Conservation (phyloP, 1,140 invertebrate species). For the Oreohelix idahoensis region DNA sequence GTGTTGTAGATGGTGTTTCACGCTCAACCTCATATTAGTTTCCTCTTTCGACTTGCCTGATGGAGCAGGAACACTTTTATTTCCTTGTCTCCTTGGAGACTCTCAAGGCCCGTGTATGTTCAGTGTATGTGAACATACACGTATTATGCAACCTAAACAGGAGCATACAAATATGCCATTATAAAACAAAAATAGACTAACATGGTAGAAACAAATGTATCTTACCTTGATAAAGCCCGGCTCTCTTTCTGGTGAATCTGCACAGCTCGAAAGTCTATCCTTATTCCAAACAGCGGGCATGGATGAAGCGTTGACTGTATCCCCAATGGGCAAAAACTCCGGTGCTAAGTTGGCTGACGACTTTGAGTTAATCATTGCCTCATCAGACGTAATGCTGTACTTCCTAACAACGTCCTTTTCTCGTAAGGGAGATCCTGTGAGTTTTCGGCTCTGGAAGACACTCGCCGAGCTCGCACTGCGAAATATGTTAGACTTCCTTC, state of each 20-base stretch:
- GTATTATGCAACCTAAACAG: no score
- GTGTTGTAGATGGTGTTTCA: no score
- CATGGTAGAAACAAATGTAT: no score
- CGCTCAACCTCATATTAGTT: no score
- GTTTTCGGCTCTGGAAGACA: constrained; percentile 56
- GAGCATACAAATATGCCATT: no score
- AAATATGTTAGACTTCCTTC: constrained; percentile 54
- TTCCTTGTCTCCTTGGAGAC: no score
- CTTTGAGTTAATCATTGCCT: constrained; percentile 46
- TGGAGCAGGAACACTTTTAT: no score
- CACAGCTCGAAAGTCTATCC: constrained; percentile 48
- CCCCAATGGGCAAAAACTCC: constrained; percentile 57
- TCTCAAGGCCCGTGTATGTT: no score
- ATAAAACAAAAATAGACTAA: no score
- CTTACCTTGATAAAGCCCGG: constrained; percentile 61
- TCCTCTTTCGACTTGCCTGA: no score
- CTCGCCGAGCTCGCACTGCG: constrained; percentile 65
- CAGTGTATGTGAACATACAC: no score
- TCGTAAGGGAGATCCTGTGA: constrained; percentile 22
- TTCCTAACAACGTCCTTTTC: constrained; percentile 56
- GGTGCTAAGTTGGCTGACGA: constrained; percentile 48
- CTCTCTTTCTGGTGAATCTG: constrained; percentile 59
- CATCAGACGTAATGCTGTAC: constrained; percentile 60
- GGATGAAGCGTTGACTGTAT: constrained; percentile 49
- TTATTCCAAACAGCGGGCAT: constrained; percentile 61